Base-by-base conservation (phyloP, 2,113 vertebrate species). In the Pelodiscus sinensis region DNA sequence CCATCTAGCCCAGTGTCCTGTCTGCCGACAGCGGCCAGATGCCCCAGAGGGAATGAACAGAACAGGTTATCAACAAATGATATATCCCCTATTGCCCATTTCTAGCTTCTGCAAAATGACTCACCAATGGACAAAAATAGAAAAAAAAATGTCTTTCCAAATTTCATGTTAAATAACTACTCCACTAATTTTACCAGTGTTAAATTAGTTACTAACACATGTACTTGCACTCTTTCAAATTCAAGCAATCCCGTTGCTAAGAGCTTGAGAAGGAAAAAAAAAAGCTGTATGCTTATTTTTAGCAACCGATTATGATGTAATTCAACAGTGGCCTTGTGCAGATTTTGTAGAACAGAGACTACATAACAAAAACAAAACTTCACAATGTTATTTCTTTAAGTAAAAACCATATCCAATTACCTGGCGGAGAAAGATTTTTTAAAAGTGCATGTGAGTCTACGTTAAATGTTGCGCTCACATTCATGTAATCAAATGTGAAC, bases 221-320 rank as follows among this genome's bases (percentile, higher is more conserved):
- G 16, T 79, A 87, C 80, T 79, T 25, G 44, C 81, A 81, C 38
- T 65, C 89, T 86, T 89, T 57, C 73, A 65, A 90, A 95, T 94
- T 87, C 93, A 96, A 91, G 91, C 79, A 86, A 94, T 85, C 68
- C 93, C 71, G 97, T 94, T 97, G 96, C 97, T 94, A 97, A 97
- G 96, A 90, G 94, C 79, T 96, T 95, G 55, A n/a, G 81, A 87
- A 89, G 44, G 44, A 6, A 6, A 44, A 44, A 93, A 95, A 62
- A 94, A 92, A 95, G 95, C 71, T 88, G 82, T 82, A 57, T 82
- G 75, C 86, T 94, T 98, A 96, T 97, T 97, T 97, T 97, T 97
- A 98, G 96, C 96, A 97, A 91, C 82, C 14, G 87, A 96, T 98
- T 95, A 96, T 96, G 92, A 96, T 93, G 80, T 71, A 95, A 93